These are phyloP conservation scores for Nasua narica DNA, from an alignment of 2,797 vertebrate species.

Conservation along the genomic window DNA sequence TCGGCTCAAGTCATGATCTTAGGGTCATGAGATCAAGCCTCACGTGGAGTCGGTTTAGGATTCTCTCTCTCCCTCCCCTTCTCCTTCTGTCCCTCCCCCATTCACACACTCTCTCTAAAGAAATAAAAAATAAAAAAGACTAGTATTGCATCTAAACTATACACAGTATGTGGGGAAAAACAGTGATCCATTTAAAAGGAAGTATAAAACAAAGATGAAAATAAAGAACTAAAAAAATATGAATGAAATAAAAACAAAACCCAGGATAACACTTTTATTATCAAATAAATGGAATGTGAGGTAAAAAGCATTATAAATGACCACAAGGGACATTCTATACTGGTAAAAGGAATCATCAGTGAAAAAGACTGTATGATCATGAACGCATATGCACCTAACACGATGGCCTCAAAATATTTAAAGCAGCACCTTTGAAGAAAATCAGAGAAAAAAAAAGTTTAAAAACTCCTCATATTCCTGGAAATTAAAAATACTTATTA, in stretches of 20 bases:
- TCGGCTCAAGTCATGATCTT: background rate
- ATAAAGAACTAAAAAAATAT: background rate
- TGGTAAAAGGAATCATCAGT: background rate
- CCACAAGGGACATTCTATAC: background rate
- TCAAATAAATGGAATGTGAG: background rate
- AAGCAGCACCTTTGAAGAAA: background rate
- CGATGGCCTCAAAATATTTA: background rate
- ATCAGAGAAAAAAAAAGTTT: background rate
- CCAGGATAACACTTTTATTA: background rate
- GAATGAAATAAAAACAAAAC: conserved; percentile 10
- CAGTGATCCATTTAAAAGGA: conserved; percentile 18
- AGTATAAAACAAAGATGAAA: background rate
- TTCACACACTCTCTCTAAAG: background rate
- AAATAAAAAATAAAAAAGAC: background rate
- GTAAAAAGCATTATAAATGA: background rate
- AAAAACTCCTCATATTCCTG: background rate
- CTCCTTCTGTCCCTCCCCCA: background rate
- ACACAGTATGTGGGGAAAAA: background rate
- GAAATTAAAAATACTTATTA: conserved; percentile 26
- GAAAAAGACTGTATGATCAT: background rate
- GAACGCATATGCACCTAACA: background rate
- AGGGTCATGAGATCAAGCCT: background rate
- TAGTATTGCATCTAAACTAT: background rate
- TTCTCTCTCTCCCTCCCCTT: background rate
- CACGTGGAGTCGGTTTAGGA: background rate